Conservation (phyloP, 2,888 invertebrate species). For the Thecocarcelia acutangulata region DNA sequence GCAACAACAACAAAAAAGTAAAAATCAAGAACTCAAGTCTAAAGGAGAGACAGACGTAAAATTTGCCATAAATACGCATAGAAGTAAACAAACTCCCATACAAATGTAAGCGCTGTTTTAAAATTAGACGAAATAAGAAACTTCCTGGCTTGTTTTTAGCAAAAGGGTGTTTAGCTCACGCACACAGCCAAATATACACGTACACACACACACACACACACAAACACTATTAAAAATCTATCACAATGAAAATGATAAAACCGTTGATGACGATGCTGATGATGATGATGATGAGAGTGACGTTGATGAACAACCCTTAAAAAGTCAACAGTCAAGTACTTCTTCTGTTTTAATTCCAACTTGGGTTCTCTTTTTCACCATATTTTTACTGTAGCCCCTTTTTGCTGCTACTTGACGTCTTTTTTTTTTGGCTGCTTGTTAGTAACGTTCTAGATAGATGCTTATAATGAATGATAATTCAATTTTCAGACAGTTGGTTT, state of each 20-base stretch:
- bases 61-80: background rate
- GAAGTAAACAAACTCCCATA: slow-evolving; percentile 4
- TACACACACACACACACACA: background rate
- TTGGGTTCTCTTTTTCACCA: background rate
- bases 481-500: slow-evolving; percentile 82
- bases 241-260: slow-evolving; percentile 56
- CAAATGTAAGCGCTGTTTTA: background rate
- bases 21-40: slow-evolving; percentile 73
- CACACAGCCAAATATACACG: background rate
- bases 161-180: slow-evolving; percentile 44
- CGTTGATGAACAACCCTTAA: slow-evolving; percentile 65
- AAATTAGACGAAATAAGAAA: slow-evolving; percentile 4
- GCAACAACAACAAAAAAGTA: slow-evolving; percentile 79
- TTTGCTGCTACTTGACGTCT: slow-evolving; percentile 25
- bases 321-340: slow-evolving; percentile 65
- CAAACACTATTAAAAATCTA: slow-evolving; percentile 30
- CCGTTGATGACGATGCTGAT: slow-evolving; percentile 48
- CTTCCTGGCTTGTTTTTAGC: slow-evolving; percentile 1
- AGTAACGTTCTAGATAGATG: slow-evolving; percentile 70
- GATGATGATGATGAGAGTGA: slow-evolving; percentile 27
- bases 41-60: slow-evolving; percentile 1
- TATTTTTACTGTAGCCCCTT: background rate
- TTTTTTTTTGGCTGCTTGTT: slow-evolving; percentile 26
- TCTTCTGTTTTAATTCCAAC: slow-evolving; percentile 23
- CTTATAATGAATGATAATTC: slow-evolving; percentile 81